phyloP scores from a whole-genome alignment of 37 sponge, comb jelly and placozoan genomes.

The Ephydatia muelleri region DNA sequence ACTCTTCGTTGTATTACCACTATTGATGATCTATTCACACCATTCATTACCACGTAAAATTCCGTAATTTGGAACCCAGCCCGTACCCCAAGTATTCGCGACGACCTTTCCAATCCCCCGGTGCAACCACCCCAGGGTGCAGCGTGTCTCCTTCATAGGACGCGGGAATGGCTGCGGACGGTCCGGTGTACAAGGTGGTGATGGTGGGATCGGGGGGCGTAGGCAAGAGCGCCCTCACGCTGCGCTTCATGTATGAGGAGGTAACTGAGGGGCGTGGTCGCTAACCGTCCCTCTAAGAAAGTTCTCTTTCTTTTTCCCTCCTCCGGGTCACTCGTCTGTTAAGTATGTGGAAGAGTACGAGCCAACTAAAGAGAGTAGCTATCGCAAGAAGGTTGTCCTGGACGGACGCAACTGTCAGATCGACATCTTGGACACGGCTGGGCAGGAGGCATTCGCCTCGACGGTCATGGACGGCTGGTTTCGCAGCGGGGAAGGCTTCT shows the following conservation, averaged over 20 bases:
- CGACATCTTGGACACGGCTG: slow-evolving; percentile 95
- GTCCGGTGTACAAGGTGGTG: slow-evolving; percentile 88
- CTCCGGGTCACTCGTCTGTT: too few species aligned
- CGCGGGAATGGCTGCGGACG: slow-evolving; percentile 41
- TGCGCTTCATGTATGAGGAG: slow-evolving; percentile 96
- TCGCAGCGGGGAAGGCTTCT: slow-evolving; percentile 92
- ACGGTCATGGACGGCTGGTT: slow-evolving; percentile 86
- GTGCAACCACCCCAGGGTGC: too few species aligned
- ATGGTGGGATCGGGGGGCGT: slow-evolving; percentile 97
- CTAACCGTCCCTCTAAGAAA: too few species aligned
- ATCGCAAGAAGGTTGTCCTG: slow-evolving; percentile 75
- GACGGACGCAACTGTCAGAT: slow-evolving; percentile 80
- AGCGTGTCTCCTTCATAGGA: too few species aligned
- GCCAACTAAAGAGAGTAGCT: slow-evolving; percentile 95
- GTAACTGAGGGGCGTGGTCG: slow-evolving; percentile 43
- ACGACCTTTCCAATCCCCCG: too few species aligned
- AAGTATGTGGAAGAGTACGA: slow-evolving; percentile 96
- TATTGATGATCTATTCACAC: neutral
- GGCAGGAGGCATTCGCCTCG: slow-evolving; percentile 96
- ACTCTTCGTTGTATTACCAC: too few species aligned
- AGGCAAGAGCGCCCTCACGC: slow-evolving; percentile 94
- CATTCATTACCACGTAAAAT: neutral
- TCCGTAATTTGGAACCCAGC: neutral
- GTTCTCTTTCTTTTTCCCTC: neutral
- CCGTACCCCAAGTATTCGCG: too few species aligned